Evolutionary conservation across 1,140 invertebrate species (phyloP).

Genomic region (Papilio machaon): DNA sequence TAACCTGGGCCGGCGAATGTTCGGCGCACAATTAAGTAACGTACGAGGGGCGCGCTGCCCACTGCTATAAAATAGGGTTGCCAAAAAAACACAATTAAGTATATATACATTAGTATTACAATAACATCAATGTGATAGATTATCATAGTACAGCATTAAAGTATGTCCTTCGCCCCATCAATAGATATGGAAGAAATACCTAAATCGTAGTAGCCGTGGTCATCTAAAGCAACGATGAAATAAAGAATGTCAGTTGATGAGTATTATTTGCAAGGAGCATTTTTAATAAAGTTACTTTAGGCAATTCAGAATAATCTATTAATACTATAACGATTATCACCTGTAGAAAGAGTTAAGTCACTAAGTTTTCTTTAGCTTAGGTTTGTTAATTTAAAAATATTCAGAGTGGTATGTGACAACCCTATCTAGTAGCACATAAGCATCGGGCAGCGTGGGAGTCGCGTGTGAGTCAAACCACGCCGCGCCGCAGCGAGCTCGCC

Average conservation of each 20-base stretch:
- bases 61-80: slow-evolving; percentile 15
- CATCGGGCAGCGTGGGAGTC: slow-evolving; percentile 33
- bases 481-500: background rate
- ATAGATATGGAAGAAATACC: too few relatives aligned
- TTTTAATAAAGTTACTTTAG: background rate
- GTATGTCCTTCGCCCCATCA: too few relatives aligned
- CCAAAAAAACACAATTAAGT: background rate
- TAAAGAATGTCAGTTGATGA: too few relatives aligned
- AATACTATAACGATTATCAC: background rate
- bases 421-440: slow-evolving; percentile 17
- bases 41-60: slow-evolving; percentile 34
- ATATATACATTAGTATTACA: background rate
- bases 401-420: background rate
- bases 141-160: too few relatives aligned
- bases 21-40: slow-evolving; percentile 36
- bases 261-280: background rate
- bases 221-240: too few relatives aligned
- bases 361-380: background rate
- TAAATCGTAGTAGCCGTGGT: too few relatives aligned
- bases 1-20: slow-evolving; percentile 27
- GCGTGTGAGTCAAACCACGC: slow-evolving; percentile 27
- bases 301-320: background rate
- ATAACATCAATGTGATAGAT: background rate
- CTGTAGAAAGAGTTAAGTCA: background rate
- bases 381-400: background rate